Percentiles rank a stretch among this genome's conserved stretches.
Conservation (phyloP, 2,888 invertebrate species). For the Tetropium fuscum region DNA sequence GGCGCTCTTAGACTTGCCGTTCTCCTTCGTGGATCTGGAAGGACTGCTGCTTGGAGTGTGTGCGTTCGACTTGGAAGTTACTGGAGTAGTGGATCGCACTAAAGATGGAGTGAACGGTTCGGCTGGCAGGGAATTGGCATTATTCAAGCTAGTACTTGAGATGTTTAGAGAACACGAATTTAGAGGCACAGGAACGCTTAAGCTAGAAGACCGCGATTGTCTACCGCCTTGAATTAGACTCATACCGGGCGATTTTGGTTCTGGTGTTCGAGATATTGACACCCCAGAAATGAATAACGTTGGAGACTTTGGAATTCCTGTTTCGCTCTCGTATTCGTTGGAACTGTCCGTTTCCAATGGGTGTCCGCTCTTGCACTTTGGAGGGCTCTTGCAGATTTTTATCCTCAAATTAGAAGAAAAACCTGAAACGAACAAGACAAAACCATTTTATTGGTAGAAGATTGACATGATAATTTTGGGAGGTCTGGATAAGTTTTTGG, state of each 20-base stretch:
- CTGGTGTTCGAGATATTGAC: conserved; percentile 70
- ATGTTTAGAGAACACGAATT: conserved; percentile 62
- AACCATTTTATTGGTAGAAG: no score
- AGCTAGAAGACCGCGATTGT: conserved; percentile 66
- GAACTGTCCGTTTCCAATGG: conserved; percentile 67
- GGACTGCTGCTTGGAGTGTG: conserved; percentile 60
- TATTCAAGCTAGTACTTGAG: conserved; percentile 62
- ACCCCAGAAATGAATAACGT: conserved; percentile 71
- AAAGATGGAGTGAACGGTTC: conserved; percentile 63
- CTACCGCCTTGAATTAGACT: conserved; percentile 62
- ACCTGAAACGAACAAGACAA: conserved; percentile 37
- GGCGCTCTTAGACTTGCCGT: conserved; percentile 67
- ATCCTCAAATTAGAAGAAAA: conserved; percentile 61
- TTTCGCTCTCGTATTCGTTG: conserved; percentile 71
- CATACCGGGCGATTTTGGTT: conserved; percentile 66
- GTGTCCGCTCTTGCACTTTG: conserved; percentile 51
- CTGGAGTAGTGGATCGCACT: conserved; percentile 62
- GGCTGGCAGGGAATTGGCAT: conserved; percentile 54
- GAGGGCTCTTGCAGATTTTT: conserved; percentile 62
- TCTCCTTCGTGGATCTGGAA: conserved; percentile 52
- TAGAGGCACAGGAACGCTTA: conserved; percentile 66
- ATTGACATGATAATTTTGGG: no score
- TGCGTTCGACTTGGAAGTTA: conserved; percentile 56
- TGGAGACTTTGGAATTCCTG: conserved; percentile 70
- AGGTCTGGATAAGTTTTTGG: no score